A percentile compares a stretch with the other conserved stretches of the same genome.
These are phyloP conservation scores for Choloepus didactylus DNA, from an alignment of 2,797 vertebrate species.

Conservation along the genomic window DNA sequence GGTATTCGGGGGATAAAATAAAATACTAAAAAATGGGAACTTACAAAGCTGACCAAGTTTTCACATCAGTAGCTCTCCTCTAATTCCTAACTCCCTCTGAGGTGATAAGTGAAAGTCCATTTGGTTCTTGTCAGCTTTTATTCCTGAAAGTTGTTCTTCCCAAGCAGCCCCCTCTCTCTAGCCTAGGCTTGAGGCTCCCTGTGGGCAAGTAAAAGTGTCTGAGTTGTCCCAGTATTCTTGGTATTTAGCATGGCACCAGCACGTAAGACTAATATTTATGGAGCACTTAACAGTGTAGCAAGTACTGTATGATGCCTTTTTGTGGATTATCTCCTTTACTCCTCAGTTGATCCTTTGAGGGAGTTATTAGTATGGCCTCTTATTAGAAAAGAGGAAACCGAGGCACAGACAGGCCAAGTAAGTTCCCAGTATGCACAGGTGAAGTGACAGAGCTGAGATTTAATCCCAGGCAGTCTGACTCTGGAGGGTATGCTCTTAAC, in stretches of 20 bases:
- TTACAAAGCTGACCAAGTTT: constrained; percentile 1
- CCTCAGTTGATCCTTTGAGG: neutral
- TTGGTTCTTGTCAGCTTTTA: neutral
- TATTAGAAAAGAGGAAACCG: constrained; percentile 29
- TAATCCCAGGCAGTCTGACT: neutral
- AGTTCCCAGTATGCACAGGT: neutral
- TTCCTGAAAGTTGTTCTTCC: constrained; percentile 3
- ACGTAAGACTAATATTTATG: neutral
- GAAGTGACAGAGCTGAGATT: neutral
- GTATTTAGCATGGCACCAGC: neutral
- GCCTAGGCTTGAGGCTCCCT: neutral
- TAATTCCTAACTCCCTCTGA: neutral
- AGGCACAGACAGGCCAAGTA: neutral
- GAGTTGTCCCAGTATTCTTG: neutral
- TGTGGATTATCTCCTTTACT: neutral
- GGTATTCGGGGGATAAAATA: neutral
- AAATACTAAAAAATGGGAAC: neutral
- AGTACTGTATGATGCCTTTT: neutral
- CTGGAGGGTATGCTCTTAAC: neutral
- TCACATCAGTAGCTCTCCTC: neutral
- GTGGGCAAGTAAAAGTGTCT: neutral
- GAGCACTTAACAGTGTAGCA: neutral
- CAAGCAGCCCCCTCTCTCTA: neutral
- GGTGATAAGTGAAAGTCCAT: neutral
- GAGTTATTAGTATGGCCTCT: neutral